Evolutionary conservation across 1,140 invertebrate genomes (phyloP).

Genomic region (Aphis gossypii): DNA sequence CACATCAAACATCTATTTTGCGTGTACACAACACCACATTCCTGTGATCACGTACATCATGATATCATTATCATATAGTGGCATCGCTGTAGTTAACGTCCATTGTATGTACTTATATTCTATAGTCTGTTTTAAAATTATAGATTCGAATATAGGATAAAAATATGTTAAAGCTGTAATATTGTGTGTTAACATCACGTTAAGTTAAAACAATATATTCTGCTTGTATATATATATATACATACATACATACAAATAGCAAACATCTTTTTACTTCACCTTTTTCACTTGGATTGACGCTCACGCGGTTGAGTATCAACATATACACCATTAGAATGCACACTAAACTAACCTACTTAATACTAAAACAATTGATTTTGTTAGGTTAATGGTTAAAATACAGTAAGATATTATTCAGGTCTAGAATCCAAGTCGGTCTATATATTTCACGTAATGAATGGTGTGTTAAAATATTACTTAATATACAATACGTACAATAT

Average conservation of each 20-base stretch:
- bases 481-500: neutral
- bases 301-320: neutral
- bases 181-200: too few relatives aligned
- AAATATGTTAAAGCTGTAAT: too few relatives aligned
- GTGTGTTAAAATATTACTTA: neutral
- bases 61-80: neutral
- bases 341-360: neutral
- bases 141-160: too few relatives aligned
- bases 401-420: neutral
- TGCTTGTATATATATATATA: too few relatives aligned
- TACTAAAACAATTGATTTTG: neutral
- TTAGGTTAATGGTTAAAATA: neutral
- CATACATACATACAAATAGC: too few relatives aligned
- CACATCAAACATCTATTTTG: neutral
- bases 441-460: neutral
- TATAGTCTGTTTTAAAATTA: too few relatives aligned
- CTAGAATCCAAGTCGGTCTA: neutral
- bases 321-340: neutral
- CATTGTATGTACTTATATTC: neutral
- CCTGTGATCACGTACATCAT: neutral
- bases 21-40: neutral
- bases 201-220: too few relatives aligned
- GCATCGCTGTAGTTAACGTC: neutral
- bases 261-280: neutral
- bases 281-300: neutral